A percentile compares a stretch with the other conserved stretches of the same genome.
Evolutionary conservation across 2,888 invertebrate genomes (phyloP).

Genomic region (Odontocolon sp.): DNA sequence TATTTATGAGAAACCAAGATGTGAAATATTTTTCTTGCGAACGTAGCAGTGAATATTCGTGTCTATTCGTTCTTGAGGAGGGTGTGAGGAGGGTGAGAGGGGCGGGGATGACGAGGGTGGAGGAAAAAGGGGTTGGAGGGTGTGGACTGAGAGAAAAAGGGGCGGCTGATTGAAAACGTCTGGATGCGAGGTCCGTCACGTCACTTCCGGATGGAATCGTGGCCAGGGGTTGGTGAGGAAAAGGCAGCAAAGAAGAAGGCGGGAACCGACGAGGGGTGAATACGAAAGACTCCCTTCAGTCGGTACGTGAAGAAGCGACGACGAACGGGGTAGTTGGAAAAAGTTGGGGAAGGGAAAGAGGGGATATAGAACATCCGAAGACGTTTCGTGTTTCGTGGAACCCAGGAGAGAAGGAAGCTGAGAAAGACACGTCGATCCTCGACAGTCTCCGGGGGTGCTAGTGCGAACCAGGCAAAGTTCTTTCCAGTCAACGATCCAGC

Average conservation of each 20-base stretch:
- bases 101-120: neutral
- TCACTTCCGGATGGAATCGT: constrained; percentile 63
- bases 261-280: constrained; percentile 56
- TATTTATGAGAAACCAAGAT: constrained; percentile 15
- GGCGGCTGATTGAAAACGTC: constrained; percentile 62
- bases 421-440: constrained; percentile 52
- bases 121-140: neutral
- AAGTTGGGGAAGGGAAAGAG: neutral
- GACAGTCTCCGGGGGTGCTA: constrained; percentile 45
- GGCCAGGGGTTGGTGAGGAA: constrained; percentile 51
- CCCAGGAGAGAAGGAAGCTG: constrained; percentile 27
- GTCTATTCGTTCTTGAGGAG: neutral
- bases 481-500: constrained; percentile 44
- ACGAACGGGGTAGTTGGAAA: neutral
- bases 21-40: constrained; percentile 26
- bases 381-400: constrained; percentile 56
- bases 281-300: constrained; percentile 55
- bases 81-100: neutral
- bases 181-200: constrained; percentile 63
- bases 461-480: constrained; percentile 55
- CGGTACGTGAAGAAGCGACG: constrained; percentile 53
- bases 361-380: constrained; percentile 33
- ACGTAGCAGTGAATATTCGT: constrained; percentile 30
- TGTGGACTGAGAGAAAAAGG: neutral
- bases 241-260: constrained; percentile 23